These are phyloP conservation scores for Eulacestoma nigropectus DNA, from an alignment of 2,113 vertebrate species.

Conservation along the genomic window DNA sequence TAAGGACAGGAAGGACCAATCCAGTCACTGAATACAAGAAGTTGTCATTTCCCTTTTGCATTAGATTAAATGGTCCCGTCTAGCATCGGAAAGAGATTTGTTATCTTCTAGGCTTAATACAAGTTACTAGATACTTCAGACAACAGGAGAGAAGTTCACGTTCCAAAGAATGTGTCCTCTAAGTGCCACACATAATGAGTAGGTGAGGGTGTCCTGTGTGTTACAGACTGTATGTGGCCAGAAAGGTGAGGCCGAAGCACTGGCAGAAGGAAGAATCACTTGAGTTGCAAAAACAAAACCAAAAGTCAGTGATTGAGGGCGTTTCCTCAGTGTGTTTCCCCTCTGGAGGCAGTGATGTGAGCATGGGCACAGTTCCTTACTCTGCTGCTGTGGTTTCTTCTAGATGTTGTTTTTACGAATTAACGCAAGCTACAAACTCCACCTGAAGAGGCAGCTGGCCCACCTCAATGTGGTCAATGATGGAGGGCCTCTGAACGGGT, in stretches of 20 bases:
- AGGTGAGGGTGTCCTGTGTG: neutral
- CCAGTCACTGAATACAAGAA: neutral
- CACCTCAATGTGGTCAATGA: conserved; percentile 92
- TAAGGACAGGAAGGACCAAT: neutral
- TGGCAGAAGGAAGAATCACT: neutral
- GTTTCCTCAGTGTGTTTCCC: neutral
- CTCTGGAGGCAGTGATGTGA: neutral
- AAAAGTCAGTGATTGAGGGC: fast-evolving
- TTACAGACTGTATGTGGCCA: neutral
- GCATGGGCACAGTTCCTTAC: neutral
- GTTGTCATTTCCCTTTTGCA: neutral
- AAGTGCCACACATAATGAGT: fast-evolving
- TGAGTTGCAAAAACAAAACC: neutral
- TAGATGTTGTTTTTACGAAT: conserved; percentile 94
- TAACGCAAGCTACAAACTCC: conserved; percentile 89
- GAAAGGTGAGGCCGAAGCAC: fast-evolving
- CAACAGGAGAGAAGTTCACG: neutral
- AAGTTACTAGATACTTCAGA: neutral
- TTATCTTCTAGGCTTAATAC: neutral
- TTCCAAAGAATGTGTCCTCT: neutral
- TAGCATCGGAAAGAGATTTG: neutral
- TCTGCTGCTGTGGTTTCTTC: neutral
- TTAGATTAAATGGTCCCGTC: neutral
- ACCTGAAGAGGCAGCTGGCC: conserved; percentile 92
- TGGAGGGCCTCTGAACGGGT: conserved; percentile 95